Percentiles rank a stretch among this genome's conserved stretches.
These are phyloP conservation scores for Plestiodon gilberti DNA, from an alignment of 2,113 vertebrate genomes.

Conservation along the genomic window DNA sequence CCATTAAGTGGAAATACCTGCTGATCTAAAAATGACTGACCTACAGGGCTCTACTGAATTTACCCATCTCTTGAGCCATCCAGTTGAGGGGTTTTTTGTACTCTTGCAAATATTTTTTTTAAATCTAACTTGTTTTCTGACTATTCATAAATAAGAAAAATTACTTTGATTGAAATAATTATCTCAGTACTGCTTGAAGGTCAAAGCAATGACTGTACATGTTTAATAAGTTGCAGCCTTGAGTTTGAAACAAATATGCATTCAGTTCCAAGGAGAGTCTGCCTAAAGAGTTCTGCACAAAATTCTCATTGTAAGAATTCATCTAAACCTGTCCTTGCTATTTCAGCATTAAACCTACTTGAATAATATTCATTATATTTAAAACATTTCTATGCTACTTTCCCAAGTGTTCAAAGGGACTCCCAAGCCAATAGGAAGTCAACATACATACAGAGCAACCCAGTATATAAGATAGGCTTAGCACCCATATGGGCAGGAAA, in stretches of 20 bases:
- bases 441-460: neutral
- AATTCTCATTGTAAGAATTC: neutral
- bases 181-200: slow-evolving; percentile 24
- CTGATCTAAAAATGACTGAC: slow-evolving; percentile 29
- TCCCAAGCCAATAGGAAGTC: neutral
- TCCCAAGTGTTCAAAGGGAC: neutral
- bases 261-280: neutral
- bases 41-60: slow-evolving; percentile 62
- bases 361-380: neutral
- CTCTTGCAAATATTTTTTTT: slow-evolving; percentile 1
- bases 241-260: slow-evolving; percentile 2
- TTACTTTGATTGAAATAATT: slow-evolving; percentile 9
- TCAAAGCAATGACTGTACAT: neutral
- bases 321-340: neutral
- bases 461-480: neutral
- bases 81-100: slow-evolving; percentile 45
- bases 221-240: neutral
- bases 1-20: slow-evolving; percentile 7
- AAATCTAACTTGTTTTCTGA: neutral
- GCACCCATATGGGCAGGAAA: neutral
- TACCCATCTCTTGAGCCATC: slow-evolving; percentile 70
- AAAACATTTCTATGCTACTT: neutral
- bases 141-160: slow-evolving; percentile 39
- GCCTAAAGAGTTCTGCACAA: neutral
- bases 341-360: neutral